phyloP scores from a whole-genome alignment of 2,888 invertebrate species.

The Pilophorus perplexus region DNA sequence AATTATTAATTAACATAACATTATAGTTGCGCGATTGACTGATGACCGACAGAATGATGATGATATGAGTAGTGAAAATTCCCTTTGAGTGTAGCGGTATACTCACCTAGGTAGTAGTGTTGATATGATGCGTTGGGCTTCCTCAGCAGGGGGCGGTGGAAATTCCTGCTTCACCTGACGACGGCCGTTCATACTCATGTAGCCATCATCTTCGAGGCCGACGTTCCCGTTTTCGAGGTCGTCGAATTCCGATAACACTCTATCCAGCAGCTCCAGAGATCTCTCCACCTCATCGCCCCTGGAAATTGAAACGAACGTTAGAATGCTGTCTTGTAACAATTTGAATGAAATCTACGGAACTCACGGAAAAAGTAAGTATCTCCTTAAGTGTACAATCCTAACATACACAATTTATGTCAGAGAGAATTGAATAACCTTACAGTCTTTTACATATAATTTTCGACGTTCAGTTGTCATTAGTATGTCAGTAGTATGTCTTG shows the following conservation, averaged over 20 bases:
- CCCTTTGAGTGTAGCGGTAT: too few relatives aligned
- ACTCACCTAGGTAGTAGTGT: constrained; percentile 70
- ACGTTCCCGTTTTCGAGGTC: constrained; percentile 65
- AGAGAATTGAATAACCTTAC: too few relatives aligned
- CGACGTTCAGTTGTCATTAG: too few relatives aligned
- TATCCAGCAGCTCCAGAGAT: constrained; percentile 82
- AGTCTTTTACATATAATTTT: background rate
- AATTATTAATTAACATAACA: too few relatives aligned
- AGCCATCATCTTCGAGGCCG: constrained; percentile 86
- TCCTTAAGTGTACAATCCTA: too few relatives aligned
- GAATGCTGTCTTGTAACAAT: background rate
- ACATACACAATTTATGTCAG: too few relatives aligned
- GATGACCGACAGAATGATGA: too few relatives aligned
- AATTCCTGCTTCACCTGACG: constrained; percentile 52
- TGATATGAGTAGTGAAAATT: too few relatives aligned
- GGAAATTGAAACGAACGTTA: background rate
- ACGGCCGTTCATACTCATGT: constrained; percentile 88
- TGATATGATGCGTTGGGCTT: constrained; percentile 72
- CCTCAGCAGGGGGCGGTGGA: constrained; percentile 61
- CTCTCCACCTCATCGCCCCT: constrained; percentile 85
- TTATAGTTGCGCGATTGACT: too few relatives aligned
- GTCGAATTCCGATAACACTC: constrained; percentile 87
- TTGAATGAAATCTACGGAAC: background rate
- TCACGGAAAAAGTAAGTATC: too few relatives aligned
- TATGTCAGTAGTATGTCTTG: too few relatives aligned